phyloP scores from a whole-genome alignment of 2,113 vertebrate species.

The Hypomesus transpacificus region DNA sequence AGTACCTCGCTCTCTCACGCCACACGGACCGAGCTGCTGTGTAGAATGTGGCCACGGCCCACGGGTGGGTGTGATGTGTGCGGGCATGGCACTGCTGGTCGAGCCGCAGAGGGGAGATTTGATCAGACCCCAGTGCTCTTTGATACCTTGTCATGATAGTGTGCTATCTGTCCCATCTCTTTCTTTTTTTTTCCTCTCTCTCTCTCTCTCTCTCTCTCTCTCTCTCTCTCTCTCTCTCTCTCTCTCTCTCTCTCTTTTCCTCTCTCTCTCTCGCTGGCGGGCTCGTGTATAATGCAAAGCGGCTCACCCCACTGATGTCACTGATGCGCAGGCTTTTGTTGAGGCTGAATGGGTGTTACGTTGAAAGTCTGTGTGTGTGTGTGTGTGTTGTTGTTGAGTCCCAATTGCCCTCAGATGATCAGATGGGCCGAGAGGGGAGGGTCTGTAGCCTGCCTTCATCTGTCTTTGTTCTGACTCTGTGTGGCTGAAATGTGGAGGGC shows the following conservation, averaged over 20 bases:
- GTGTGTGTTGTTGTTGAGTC: background rate
- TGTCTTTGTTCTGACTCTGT: no score
- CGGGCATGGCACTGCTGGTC: no score
- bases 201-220: background rate
- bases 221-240: background rate
- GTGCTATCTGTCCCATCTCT: background rate
- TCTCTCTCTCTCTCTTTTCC: background rate
- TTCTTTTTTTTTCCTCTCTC: background rate
- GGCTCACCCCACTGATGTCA: no score
- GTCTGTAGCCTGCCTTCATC: no score
- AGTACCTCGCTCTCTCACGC: no score
- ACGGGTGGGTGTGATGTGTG: background rate
- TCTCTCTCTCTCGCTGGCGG: background rate
- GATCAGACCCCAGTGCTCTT: constrained; percentile 18
- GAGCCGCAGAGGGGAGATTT: constrained; percentile 16
- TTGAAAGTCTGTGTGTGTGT: background rate
- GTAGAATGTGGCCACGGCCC: background rate
- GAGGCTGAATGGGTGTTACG: background rate
- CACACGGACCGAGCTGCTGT: no score
- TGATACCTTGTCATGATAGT: constrained; percentile 5
- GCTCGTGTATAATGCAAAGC: no score
- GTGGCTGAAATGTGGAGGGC: no score
- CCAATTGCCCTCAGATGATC: no score
- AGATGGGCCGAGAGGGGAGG: no score
- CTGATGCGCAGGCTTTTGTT: background rate